Evolutionary conservation across 2,888 invertebrate species (phyloP).

Genomic region (Melikaiella ostensackeni): DNA sequence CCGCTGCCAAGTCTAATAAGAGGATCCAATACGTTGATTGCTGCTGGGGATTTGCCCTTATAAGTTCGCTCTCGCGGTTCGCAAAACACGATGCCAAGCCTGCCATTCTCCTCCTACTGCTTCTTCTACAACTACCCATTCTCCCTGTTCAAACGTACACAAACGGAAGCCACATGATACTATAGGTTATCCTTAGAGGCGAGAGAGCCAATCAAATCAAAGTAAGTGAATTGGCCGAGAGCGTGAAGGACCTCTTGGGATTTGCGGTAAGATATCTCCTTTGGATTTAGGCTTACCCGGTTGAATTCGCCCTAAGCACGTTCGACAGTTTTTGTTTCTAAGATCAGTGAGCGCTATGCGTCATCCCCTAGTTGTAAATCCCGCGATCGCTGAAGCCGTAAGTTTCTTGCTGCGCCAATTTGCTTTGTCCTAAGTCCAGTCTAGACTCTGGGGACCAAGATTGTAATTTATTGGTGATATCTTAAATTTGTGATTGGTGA

Average conservation of each 20-base stretch:
- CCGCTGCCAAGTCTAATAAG: slow-evolving; percentile 72
- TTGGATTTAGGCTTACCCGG: slow-evolving; percentile 35
- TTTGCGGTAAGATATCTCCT: slow-evolving; percentile 47
- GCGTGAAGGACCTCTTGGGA: slow-evolving; percentile 59
- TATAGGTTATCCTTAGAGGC: slow-evolving; percentile 34
- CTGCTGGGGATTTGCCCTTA: slow-evolving; percentile 62
- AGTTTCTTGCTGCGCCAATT: slow-evolving; percentile 63
- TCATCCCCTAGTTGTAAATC: slow-evolving; percentile 53
- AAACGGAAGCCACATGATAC: slow-evolving; percentile 64
- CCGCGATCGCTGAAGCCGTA: slow-evolving; percentile 57
- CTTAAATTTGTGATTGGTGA: background rate
- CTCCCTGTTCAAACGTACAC: slow-evolving; percentile 28
- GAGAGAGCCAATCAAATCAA: slow-evolving; percentile 75
- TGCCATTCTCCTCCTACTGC: slow-evolving; percentile 41
- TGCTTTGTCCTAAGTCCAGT: slow-evolving; percentile 50
- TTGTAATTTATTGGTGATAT: slow-evolving; percentile 4
- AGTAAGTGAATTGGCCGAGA: slow-evolving; percentile 75
- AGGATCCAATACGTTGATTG: slow-evolving; percentile 73
- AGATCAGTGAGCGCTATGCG: slow-evolving; percentile 49
- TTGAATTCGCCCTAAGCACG: slow-evolving; percentile 32
- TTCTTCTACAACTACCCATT: slow-evolving; percentile 33
- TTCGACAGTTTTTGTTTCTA: slow-evolving; percentile 48
- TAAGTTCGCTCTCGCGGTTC: slow-evolving; percentile 61
- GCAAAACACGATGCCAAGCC: slow-evolving; percentile 69
- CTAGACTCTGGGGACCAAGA: slow-evolving; percentile 52